Evolutionary conservation across 92 coral and sea anemone genomes (phyloP), one percentile per base, ranked within the genome.

Genomic region (Siderastrea radians): DNA sequence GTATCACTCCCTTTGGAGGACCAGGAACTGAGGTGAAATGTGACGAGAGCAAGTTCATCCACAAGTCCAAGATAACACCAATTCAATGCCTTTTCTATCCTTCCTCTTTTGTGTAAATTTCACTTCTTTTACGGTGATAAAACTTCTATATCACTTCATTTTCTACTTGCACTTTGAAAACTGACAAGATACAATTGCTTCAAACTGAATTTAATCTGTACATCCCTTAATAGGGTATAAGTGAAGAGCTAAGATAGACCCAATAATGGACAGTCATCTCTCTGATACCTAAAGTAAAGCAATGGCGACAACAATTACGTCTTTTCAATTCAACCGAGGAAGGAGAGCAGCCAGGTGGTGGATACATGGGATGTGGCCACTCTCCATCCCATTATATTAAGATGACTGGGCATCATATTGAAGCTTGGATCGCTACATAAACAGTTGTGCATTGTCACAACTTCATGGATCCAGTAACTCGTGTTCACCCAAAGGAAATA

Each of bases 341-440:
- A 62, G 73, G 43, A 62, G 71, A 14, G 44, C 82, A 54, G 55
- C 50, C 26, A 52, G 67, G 81, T 77, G 3, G 81, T 77, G 0
- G 81, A 77, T 46, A 77, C 65, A 46, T 46, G 68, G 61, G 81
- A 77, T 49, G 74, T 68, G 15, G 47, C 72, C 47, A 84, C 88
- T n/a, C 82, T 84, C 15, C 46, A 72, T 51, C 88, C 82, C 53
- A 84, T 84, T 16, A 84, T 84, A 43, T 68, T 62, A 14, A 66
- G 77, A 48, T 59, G 80, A 68, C 62, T 72, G 79, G 87, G 87
- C 61, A 7, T 49, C 89, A 68, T 85, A 85, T 71, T 65, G 89
- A 59, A 64, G 77, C 83, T 71, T 85, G 72, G 83, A 66, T 46
- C 79, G n/a, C 71, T 64, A 44, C 46, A 72, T 85, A 16, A 79